These are phyloP conservation scores for Cataglyphis albicans DNA, from an alignment of 2,888 invertebrate genomes.

Conservation along the genomic window DNA sequence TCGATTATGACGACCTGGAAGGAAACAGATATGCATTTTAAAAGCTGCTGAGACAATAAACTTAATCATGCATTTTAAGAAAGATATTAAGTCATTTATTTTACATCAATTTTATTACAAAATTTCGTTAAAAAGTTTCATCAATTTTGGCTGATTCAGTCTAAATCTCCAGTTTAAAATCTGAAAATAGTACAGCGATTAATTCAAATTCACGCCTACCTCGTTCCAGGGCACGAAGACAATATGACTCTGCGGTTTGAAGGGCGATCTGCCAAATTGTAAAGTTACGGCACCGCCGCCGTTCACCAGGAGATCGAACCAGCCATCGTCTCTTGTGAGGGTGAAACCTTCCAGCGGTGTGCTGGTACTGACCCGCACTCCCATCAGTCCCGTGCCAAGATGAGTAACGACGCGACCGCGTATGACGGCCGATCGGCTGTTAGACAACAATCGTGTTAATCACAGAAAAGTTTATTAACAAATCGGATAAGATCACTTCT, in stretches of 20 bases:
- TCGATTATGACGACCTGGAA: slow-evolving; percentile 95
- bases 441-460: slow-evolving; percentile 76
- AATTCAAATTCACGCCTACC: slow-evolving; percentile 84
- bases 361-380: slow-evolving; percentile 97
- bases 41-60: no score
- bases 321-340: slow-evolving; percentile 95
- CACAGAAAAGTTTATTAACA: slow-evolving; percentile 7
- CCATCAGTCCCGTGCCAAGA: slow-evolving; percentile 97
- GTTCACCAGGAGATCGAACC: slow-evolving; percentile 99
- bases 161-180: no score
- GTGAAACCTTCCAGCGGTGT: slow-evolving; percentile 99
- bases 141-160: background rate
- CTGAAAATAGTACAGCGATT: background rate
- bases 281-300: slow-evolving; percentile 99
- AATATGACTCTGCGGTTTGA: slow-evolving; percentile 94
- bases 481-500: slow-evolving; percentile 62
- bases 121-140: background rate
- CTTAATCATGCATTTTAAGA: background rate
- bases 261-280: slow-evolving; percentile 96
- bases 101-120: background rate
- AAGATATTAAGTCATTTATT: background rate
- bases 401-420: slow-evolving; percentile 97
- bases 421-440: slow-evolving; percentile 98
- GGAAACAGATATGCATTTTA: background rate
- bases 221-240: slow-evolving; percentile 99